A percentile compares a stretch with the other conserved stretches of the same genome.
phyloP scores from a whole-genome alignment of 2,888 invertebrate genomes.

The Acrocyrtus sp. region DNA sequence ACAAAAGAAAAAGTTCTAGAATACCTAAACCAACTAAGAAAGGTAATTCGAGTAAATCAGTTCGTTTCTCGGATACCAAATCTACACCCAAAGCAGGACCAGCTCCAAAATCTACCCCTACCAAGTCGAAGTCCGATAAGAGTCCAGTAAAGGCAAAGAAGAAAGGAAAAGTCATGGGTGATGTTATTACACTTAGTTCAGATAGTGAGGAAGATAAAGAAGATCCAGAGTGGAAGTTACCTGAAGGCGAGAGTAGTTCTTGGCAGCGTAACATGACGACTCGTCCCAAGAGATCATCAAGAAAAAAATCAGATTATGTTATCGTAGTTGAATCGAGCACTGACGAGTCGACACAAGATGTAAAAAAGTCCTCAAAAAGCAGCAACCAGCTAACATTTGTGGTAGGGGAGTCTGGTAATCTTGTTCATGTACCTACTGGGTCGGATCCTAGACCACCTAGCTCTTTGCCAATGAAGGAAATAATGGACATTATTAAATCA shows the following conservation, averaged over 20 bases:
- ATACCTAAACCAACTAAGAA: background rate
- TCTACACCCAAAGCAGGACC: background rate
- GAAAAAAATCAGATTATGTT: conserved; percentile 38
- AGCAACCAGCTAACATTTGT: conserved; percentile 37
- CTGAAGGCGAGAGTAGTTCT: background rate
- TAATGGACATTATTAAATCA: conserved; percentile 34
- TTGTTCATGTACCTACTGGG: conserved; percentile 30
- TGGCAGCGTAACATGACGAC: too few relatives aligned
- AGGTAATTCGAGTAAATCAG: background rate
- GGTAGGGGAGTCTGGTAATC: conserved; percentile 33
- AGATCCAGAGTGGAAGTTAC: conserved; percentile 32
- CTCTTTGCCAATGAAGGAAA: conserved; percentile 41
- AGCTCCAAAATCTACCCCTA: background rate
- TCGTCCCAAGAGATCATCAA: conserved; percentile 11
- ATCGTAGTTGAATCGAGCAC: conserved; percentile 34
- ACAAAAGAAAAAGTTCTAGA: conserved; percentile 6
- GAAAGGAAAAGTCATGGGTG: background rate
- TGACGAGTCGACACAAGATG: conserved; percentile 10
- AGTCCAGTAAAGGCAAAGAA: background rate
- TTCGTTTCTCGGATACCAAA: background rate
- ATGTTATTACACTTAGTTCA: conserved; percentile 44
- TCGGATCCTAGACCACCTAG: conserved; percentile 20
- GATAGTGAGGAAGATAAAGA: conserved; percentile 42
- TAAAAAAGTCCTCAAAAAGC: conserved; percentile 19
- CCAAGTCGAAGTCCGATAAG: too few relatives aligned